Evolutionary conservation across 2,113 vertebrate species (phyloP).

Genomic region (Lates calcarifer): DNA sequence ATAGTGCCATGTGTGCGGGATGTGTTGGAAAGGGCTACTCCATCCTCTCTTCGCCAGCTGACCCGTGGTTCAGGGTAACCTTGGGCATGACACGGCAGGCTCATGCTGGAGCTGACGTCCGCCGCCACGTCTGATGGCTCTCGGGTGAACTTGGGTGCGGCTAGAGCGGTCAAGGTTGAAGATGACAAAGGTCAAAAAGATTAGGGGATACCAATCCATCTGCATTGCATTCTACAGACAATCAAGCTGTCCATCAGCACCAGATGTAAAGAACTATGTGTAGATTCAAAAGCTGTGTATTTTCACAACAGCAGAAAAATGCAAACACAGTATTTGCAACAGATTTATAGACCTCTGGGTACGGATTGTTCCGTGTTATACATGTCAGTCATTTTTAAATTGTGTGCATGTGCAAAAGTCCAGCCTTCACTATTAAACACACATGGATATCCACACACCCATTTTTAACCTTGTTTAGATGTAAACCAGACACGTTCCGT

Average conservation of each 20-base stretch:
- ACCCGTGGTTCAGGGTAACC: slow-evolving; percentile 92
- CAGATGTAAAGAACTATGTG: neutral
- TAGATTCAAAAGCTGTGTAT: neutral
- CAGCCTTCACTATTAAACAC: neutral
- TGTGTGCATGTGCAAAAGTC: neutral
- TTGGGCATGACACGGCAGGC: slow-evolving; percentile 86
- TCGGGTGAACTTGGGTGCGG: slow-evolving; percentile 89
- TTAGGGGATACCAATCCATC: neutral
- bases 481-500: slow-evolving; percentile 16
- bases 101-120: slow-evolving; percentile 92
- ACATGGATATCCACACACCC: neutral
- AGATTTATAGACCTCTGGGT: neutral
- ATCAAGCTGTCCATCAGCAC: slow-evolving; percentile 11
- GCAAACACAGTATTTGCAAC: neutral
- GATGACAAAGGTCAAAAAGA: slow-evolving; percentile 11
- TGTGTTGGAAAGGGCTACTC: slow-evolving; percentile 83
- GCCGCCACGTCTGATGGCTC: slow-evolving; percentile 86
- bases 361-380: neutral
- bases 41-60: slow-evolving; percentile 89
- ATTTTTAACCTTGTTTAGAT: neutral
- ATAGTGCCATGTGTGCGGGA: slow-evolving; percentile 81
- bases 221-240: slow-evolving; percentile 14
- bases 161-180: slow-evolving; percentile 74
- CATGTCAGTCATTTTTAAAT: neutral
- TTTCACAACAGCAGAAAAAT: neutral